phyloP scores from a whole-genome alignment of 2,113 vertebrate genomes.

The Poeciliopsis turrubarensis region DNA sequence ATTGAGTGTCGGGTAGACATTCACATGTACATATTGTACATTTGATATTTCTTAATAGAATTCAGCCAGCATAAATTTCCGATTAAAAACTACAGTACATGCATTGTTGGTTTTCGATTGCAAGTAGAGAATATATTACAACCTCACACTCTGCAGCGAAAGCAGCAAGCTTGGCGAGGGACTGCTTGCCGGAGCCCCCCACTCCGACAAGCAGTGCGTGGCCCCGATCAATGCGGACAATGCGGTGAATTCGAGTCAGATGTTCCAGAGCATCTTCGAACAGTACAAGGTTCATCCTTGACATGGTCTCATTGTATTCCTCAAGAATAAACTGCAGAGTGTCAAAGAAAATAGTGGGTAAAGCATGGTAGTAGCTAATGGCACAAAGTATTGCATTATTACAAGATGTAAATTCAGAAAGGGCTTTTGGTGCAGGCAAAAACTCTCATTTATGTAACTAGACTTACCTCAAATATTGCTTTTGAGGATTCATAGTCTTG shows the following conservation, averaged over 20 bases:
- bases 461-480: constrained; percentile 89
- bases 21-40: neutral
- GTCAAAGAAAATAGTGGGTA: neutral
- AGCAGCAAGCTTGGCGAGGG: constrained; percentile 88
- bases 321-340: constrained; percentile 89
- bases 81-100: too few relatives aligned
- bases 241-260: constrained; percentile 87
- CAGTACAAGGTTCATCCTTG: constrained; percentile 90
- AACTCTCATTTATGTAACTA: neutral
- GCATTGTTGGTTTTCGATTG: neutral
- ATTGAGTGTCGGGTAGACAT: neutral
- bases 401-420: neutral
- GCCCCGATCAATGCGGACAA: constrained; percentile 88
- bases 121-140: constrained; percentile 7
- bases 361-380: neutral
- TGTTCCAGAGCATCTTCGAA: constrained; percentile 97
- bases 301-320: constrained; percentile 90
- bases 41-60: neutral
- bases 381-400: neutral
- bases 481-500: constrained; percentile 91
- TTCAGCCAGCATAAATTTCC: neutral
- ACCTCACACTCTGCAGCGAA: constrained; percentile 92
- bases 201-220: constrained; percentile 92
- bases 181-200: constrained; percentile 94
- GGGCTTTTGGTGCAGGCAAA: neutral